These are phyloP conservation scores for Buceros bicornis DNA, from an alignment of 2,797 vertebrate genomes.

Conservation along the genomic window DNA sequence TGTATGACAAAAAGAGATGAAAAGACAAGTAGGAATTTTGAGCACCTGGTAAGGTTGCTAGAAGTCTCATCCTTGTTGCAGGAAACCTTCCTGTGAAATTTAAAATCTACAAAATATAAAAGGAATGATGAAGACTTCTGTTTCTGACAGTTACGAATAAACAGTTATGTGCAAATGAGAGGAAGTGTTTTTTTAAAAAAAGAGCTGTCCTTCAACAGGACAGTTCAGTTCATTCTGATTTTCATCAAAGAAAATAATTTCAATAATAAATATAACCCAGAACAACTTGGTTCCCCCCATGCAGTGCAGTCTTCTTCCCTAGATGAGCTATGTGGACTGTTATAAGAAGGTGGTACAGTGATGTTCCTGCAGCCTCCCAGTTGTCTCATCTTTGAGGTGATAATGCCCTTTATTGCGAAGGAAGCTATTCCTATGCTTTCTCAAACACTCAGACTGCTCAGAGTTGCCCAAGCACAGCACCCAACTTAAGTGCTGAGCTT, in stretches of 20 bases:
- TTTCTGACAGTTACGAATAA: neutral
- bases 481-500: neutral
- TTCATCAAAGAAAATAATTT: neutral
- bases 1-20: neutral
- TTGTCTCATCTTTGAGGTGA: neutral
- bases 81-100: neutral
- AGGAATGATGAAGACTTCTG: neutral
- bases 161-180: neutral
- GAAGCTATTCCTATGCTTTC: neutral
- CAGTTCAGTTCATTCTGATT: neutral
- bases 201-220: neutral
- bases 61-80: neutral
- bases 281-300: neutral
- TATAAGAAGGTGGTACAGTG: neutral
- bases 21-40: neutral
- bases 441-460: neutral
- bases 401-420: neutral
- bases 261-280: neutral
- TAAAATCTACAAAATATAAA: neutral
- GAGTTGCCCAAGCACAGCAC: neutral
- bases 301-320: neutral
- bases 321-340: neutral
- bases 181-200: neutral
- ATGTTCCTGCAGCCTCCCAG: neutral
- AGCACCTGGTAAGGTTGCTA: conserved; percentile 1